These are phyloP conservation scores for Sturnus vulgaris DNA, from an alignment of 2,113 vertebrate genomes.

Conservation along the genomic window DNA sequence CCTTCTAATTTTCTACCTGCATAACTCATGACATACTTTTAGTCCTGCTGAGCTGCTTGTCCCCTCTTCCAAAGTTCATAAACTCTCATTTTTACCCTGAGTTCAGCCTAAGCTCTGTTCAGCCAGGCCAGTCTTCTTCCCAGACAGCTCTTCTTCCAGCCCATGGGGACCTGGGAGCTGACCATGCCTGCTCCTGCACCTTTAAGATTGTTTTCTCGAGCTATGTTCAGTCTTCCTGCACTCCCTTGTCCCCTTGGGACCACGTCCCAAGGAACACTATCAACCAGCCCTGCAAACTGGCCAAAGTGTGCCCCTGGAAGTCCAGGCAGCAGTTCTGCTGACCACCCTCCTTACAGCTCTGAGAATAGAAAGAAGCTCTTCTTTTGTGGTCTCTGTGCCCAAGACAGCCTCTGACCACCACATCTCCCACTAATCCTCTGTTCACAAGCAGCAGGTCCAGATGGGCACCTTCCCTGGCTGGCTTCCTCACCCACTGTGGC, in stretches of 20 bases:
- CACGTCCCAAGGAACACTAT: background rate
- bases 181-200: background rate
- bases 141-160: background rate
- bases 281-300: background rate
- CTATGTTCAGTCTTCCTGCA: background rate
- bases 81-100: background rate
- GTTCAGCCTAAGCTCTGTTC: background rate
- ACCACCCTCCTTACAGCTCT: no score
- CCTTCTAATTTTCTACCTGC: background rate
- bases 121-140: background rate
- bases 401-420: no score
- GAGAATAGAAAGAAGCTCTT: no score
- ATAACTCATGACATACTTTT: background rate
- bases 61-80: background rate
- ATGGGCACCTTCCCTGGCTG: background rate
- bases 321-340: background rate
- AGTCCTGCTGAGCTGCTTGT: background rate
- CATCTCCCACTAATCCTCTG: no score
- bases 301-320: background rate
- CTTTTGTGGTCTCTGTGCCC: no score
- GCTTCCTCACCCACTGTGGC: background rate
- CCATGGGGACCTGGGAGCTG: background rate
- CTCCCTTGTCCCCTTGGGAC: background rate
- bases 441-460: background rate
- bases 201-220: background rate